These are phyloP conservation scores for Lepidocyrtinus sp. DNA, from an alignment of 2,888 invertebrate genomes.

Conservation along the genomic window DNA sequence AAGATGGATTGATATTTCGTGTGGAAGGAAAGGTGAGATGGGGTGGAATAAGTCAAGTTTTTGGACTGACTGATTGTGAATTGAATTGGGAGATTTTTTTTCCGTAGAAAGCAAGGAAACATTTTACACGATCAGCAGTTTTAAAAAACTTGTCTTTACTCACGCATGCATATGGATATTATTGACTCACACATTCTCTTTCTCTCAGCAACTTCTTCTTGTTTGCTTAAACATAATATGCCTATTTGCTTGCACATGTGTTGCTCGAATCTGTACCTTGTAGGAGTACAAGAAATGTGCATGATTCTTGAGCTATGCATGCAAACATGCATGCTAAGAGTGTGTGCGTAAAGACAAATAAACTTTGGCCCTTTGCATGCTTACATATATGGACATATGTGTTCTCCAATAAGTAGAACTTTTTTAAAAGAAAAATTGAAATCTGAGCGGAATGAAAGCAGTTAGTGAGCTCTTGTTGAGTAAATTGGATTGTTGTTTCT, in stretches of 20 bases:
- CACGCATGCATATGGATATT: neutral
- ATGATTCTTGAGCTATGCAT: slow-evolving; percentile 25
- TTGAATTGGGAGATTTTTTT: slow-evolving; percentile 41
- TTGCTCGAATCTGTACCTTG: slow-evolving; percentile 31
- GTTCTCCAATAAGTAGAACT: slow-evolving; percentile 6
- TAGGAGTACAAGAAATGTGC: slow-evolving; percentile 28
- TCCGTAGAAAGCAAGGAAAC: slow-evolving; percentile 45
- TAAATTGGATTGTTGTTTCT: slow-evolving; percentile 49
- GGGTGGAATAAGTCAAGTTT: slow-evolving; percentile 56
- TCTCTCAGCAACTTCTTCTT: slow-evolving; percentile 34
- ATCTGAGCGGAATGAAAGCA: slow-evolving; percentile 49
- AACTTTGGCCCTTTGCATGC: neutral
- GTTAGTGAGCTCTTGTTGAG: neutral
- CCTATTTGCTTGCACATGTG: slow-evolving; percentile 61
- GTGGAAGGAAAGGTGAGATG: slow-evolving; percentile 64
- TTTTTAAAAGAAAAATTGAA: slow-evolving; percentile 49
- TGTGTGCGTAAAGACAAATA: slow-evolving; percentile 44
- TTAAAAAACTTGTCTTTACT: neutral
- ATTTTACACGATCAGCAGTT: slow-evolving; percentile 18
- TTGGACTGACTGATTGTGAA: slow-evolving; percentile 26
- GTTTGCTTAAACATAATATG: slow-evolving; percentile 53
- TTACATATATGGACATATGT: slow-evolving; percentile 12
- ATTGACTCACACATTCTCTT: neutral
- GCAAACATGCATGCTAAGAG: slow-evolving; percentile 40
- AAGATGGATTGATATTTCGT: slow-evolving; percentile 69